Evolutionary conservation across 2,888 invertebrate genomes (phyloP).

Genomic region (Melieria picta): DNA sequence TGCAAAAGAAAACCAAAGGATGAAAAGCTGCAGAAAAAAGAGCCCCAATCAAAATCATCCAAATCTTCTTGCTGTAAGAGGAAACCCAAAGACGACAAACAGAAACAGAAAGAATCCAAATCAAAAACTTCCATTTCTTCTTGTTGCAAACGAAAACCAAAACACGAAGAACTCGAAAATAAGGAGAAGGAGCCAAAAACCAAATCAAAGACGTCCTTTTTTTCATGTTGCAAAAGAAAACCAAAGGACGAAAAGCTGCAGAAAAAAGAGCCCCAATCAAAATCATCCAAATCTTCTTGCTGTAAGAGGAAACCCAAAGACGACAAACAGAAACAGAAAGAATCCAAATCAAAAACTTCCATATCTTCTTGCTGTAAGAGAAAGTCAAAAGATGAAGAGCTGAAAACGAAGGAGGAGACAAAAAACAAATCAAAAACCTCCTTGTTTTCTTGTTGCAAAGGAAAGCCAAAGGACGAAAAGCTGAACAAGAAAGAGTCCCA

Average conservation of each 20-base stretch:
- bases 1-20: background rate
- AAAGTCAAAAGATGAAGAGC: background rate
- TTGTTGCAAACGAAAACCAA: background rate
- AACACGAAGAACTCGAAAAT: background rate
- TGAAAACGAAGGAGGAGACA: background rate
- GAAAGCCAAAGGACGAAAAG: background rate
- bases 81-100: background rate
- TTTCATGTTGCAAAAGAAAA: background rate
- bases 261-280: background rate
- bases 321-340: background rate
- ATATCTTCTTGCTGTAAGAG: background rate
- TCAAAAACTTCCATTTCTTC: background rate
- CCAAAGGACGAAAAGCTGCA: background rate
- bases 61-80: background rate
- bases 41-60: background rate
- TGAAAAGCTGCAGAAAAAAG: background rate
- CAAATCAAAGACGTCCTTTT: background rate
- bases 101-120: constrained; percentile 1
- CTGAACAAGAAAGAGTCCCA: background rate
- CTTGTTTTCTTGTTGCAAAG: background rate
- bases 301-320: background rate
- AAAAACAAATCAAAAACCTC: background rate
- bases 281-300: background rate
- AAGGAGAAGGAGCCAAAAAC: background rate
- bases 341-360: background rate